Evolutionary conservation across 2,113 vertebrate species (phyloP).

Genomic region (Coturnix japonica): DNA sequence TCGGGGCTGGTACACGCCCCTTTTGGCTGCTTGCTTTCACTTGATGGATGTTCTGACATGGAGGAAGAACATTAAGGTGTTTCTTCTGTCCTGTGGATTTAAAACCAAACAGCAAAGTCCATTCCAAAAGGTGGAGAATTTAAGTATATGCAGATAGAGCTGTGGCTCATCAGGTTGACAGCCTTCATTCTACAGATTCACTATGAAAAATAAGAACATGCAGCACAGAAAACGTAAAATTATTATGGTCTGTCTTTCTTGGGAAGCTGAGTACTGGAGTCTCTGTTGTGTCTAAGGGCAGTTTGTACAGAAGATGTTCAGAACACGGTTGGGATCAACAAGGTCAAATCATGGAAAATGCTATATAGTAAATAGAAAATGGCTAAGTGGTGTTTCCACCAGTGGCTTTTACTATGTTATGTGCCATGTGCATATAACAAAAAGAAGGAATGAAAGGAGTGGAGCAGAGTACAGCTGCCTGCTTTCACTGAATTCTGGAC

Average conservation of each 20-base stretch:
- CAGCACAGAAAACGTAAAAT: neutral
- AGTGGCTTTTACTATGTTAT: neutral
- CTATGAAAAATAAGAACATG: neutral
- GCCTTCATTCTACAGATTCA: neutral
- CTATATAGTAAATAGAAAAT: accelerated
- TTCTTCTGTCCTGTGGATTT: neutral
- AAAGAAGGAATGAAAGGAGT: neutral
- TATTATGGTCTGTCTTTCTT: neutral
- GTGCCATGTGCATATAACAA: neutral
- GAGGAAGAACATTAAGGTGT: neutral
- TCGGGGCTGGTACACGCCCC: neutral
- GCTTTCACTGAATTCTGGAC: neutral
- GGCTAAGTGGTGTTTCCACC: neutral
- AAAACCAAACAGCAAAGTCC: neutral
- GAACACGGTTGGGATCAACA: accelerated
- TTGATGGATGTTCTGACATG: neutral
- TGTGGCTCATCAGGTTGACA: neutral
- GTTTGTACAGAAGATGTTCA: neutral
- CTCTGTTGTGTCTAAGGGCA: neutral
- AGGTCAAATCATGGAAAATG: neutral
- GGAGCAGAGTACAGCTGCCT: neutral
- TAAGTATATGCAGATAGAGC: neutral
- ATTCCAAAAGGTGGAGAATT: neutral
- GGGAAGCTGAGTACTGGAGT: neutral
- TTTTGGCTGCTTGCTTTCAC: neutral